Conservation (phyloP, 37 sponge, comb jelly and placozoan genomes). For the Mnemiopsis leidyi region DNA sequence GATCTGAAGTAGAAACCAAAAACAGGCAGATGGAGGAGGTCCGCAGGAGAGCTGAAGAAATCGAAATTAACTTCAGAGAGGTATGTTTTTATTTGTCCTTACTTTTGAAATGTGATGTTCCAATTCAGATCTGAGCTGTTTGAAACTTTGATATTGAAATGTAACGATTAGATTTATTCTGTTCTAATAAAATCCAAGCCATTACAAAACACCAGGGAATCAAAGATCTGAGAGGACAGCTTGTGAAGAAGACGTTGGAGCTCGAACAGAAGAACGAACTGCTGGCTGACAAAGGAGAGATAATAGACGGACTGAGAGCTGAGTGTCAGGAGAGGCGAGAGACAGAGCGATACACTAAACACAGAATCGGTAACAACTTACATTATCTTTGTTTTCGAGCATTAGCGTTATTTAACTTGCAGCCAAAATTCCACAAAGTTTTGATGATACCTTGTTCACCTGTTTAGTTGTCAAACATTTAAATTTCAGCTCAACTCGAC, state of each 20-base stretch:
- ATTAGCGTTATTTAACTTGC: too few relatives aligned
- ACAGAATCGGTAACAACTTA: not conserved
- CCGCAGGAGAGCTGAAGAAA: not conserved
- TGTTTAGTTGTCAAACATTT: not conserved
- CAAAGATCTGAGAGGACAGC: not conserved
- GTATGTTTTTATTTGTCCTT: too few relatives aligned
- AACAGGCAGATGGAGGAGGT: not conserved
- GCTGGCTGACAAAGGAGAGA: constrained; percentile 12
- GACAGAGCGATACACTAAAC: not conserved
- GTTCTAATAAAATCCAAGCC: too few relatives aligned
- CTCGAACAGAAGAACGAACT: not conserved
- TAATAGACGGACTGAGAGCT: constrained; percentile 1
- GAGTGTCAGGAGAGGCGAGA: constrained; percentile 53
- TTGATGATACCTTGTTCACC: too few relatives aligned
- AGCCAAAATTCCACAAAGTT: too few relatives aligned
- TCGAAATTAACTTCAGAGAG: constrained; percentile 24
- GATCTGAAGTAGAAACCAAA: not conserved
- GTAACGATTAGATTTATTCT: too few relatives aligned
- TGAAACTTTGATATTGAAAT: too few relatives aligned
- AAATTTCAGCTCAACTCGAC: not conserved
- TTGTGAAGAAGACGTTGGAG: not conserved
- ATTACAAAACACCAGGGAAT: not conserved
- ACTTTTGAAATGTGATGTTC: too few relatives aligned
- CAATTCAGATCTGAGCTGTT: too few relatives aligned
- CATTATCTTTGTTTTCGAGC: too few relatives aligned